Conservation (phyloP, 2,888 invertebrate genomes). For the Apamea sordens region DNA sequence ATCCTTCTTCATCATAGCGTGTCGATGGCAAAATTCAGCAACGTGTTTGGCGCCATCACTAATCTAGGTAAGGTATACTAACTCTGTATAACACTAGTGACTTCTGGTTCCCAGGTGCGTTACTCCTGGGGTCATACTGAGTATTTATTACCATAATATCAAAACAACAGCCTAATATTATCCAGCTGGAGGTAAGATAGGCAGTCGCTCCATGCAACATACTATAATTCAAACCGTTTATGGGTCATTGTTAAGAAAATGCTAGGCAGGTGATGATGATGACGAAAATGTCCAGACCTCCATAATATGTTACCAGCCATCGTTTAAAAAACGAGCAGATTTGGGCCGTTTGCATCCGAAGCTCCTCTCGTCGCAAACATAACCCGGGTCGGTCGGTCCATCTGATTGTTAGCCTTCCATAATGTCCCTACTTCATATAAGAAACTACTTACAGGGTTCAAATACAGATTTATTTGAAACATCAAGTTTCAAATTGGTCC, state of each 20-base stretch:
- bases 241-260: too few relatives aligned
- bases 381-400: too few relatives aligned
- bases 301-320: background rate
- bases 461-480: background rate
- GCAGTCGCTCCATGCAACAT: background rate
- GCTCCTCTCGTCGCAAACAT: background rate
- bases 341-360: background rate
- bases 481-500: slow-evolving; percentile 49
- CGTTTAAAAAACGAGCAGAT: background rate
- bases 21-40: background rate
- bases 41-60: background rate
- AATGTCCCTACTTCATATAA: background rate
- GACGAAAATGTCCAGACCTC: background rate
- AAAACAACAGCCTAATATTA: background rate
- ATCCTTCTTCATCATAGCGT: background rate
- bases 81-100: background rate
- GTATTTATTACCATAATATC: background rate
- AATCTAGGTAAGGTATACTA: background rate
- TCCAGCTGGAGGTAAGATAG: background rate
- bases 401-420: background rate
- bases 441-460: too few relatives aligned
- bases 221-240: too few relatives aligned
- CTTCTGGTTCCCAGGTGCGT: background rate
- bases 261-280: background rate
- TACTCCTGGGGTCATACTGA: background rate